Conservation (phyloP, 1,140 invertebrate genomes). For the Atta colombica region DNA sequence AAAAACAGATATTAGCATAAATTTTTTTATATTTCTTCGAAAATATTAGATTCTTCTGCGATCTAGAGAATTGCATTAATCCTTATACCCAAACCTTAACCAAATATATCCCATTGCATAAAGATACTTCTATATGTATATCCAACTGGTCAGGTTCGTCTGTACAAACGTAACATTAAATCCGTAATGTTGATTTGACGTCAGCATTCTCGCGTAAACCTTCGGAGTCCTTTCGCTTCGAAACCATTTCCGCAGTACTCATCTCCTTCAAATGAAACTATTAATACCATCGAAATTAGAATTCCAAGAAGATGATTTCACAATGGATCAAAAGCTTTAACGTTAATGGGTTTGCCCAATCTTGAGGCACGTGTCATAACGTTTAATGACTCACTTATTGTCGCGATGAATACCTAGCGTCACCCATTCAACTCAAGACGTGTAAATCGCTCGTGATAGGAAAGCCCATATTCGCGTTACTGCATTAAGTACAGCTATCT, state of each 20-base stretch:
- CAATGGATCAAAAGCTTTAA: background rate
- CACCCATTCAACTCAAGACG: background rate
- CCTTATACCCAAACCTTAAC: background rate
- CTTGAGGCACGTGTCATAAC: background rate
- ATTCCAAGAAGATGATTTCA: background rate
- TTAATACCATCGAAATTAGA: constrained; percentile 24
- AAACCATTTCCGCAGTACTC: background rate
- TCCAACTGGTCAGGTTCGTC: background rate
- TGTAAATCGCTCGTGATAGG: background rate
- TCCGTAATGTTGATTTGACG: background rate
- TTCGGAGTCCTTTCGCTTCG: background rate
- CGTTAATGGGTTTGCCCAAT: background rate
- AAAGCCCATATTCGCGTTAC: constrained; percentile 27
- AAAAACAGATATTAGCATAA: constrained; percentile 18
- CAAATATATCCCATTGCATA: background rate
- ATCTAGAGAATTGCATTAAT: background rate
- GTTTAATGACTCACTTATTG: background rate
- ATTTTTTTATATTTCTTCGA: background rate
- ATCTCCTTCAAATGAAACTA: background rate
- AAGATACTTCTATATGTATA: background rate
- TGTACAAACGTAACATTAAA: background rate
- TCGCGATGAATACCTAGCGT: background rate
- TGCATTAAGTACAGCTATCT: background rate
- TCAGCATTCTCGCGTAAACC: background rate
- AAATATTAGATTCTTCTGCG: background rate